These are phyloP conservation scores for Caenorhabditis elegans DNA, from an alignment of 1,140 invertebrate genomes.

Conservation along the genomic window WBcel235 BX284602.5:8809001-8809500, in stretches of 20 bases:
- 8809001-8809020: conserved; percentile 71
- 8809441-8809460: neutral
- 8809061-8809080: too few species aligned
- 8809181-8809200: too few species aligned
- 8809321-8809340: conserved; percentile 23
- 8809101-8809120: too few species aligned
- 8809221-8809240: conserved; percentile 18
- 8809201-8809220: too few species aligned
- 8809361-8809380: conserved; percentile 35
- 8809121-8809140: too few species aligned
- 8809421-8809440: neutral
- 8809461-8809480: neutral
- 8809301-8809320: conserved; percentile 39
- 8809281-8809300: conserved; percentile 43
- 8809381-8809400: too few species aligned
- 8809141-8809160: too few species aligned
- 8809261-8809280: conserved; percentile 6
- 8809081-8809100: too few species aligned
- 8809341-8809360: conserved; percentile 32
- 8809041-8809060: neutral
- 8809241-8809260: conserved; percentile 30
- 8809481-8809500: neutral
- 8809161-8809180: too few species aligned
- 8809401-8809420: too few species aligned
- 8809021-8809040: conserved; percentile 1